phyloP scores from a whole-genome alignment of 2,797 vertebrate genomes.

The Rhinogobio ventralis region DNA sequence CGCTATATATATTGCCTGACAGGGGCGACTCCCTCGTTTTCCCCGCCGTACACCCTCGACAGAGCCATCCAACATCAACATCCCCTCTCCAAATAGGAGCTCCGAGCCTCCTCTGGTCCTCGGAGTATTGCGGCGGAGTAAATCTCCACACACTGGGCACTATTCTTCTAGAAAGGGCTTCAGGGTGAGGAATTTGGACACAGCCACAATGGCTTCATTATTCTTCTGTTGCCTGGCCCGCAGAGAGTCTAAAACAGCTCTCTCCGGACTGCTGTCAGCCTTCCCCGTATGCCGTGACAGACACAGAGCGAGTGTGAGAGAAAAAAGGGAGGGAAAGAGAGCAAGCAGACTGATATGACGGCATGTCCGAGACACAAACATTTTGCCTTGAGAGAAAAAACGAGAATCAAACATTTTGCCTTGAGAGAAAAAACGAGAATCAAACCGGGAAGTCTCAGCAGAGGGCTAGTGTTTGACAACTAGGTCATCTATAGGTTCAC shows the following conservation, averaged over 20 bases:
- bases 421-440: neutral
- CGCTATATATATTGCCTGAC: constrained; percentile 52
- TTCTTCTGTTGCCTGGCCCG: constrained; percentile 56
- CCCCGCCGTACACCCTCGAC: constrained; percentile 52
- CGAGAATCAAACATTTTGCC: constrained; percentile 36
- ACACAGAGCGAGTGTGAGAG: constrained; percentile 33
- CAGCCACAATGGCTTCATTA: constrained; percentile 67
- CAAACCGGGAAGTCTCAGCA: constrained; percentile 8
- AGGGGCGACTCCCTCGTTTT: constrained; percentile 55
- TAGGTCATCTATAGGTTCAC: constrained; percentile 17
- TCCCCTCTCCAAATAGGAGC: constrained; percentile 37
- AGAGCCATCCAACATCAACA: constrained; percentile 61
- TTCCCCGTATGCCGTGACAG: constrained; percentile 53
- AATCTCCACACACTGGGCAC: constrained; percentile 60
- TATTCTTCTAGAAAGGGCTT: constrained; percentile 56
- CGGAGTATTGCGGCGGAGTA: constrained; percentile 43
- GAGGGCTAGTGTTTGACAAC: constrained; percentile 33
- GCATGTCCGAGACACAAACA: constrained; percentile 23
- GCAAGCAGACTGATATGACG: constrained; percentile 22
- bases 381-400: constrained; percentile 1
- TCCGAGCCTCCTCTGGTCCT: constrained; percentile 33
- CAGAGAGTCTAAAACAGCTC: constrained; percentile 53
- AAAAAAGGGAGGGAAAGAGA: constrained; percentile 17
- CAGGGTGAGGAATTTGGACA: constrained; percentile 64
- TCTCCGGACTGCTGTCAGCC: constrained; percentile 62